These are phyloP conservation scores for Caracal caracal DNA, from an alignment of 2,113 vertebrate genomes.

Conservation along the genomic window DNA sequence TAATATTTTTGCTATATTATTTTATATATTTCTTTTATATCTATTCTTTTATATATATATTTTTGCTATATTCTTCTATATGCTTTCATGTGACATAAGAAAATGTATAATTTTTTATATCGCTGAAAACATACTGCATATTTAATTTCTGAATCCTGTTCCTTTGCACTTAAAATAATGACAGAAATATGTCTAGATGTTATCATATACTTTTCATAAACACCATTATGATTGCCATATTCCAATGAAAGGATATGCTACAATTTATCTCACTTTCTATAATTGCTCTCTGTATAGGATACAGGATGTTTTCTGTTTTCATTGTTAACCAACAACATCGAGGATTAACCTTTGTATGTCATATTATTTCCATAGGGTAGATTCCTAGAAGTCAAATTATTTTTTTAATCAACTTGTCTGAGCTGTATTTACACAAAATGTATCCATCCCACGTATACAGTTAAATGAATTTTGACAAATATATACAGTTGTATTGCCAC, in stretches of 20 bases:
- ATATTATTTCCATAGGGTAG: not conserved
- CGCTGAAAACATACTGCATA: not conserved
- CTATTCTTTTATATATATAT: not conserved
- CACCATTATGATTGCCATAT: not conserved
- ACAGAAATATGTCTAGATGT: not conserved
- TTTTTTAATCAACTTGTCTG: not conserved
- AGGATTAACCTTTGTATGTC: not conserved
- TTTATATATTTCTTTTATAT: not conserved
- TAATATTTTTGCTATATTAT: not conserved
- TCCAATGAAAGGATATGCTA: not conserved
- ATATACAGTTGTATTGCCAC: not conserved
- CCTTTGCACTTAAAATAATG: slow-evolving; percentile 3
- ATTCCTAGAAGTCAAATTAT: not conserved
- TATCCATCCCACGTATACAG: not conserved
- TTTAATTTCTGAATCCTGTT: not conserved
- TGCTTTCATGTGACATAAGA: slow-evolving; percentile 16
- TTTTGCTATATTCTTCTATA: not conserved
- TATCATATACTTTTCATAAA: not conserved
- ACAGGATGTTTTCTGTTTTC: not conserved
- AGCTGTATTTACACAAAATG: not conserved
- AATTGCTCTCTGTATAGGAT: not conserved
- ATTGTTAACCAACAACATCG: not conserved
- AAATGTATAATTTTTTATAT: not conserved
- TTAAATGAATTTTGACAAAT: not conserved
- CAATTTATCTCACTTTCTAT: not conserved